phyloP scores from a whole-genome alignment of 2,113 vertebrate genomes.

The Melozone crissalis region DNA sequence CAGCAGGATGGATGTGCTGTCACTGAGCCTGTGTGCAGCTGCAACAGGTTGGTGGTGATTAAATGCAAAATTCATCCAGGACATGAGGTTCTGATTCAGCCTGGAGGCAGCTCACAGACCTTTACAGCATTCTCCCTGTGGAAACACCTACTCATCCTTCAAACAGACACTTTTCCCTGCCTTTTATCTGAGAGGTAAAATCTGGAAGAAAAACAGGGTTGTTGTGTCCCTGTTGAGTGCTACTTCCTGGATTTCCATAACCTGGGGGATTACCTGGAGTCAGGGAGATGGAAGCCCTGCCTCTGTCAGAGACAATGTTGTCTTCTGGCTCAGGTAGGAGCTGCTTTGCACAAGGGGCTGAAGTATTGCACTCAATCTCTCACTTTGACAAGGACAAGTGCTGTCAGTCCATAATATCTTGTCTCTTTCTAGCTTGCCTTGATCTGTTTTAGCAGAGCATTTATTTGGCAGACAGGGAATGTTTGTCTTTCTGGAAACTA shows the following conservation, averaged over 20 bases:
- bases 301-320: background rate
- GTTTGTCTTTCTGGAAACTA: background rate
- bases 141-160: conserved; percentile 12
- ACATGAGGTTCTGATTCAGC: conserved; percentile 24
- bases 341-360: background rate
- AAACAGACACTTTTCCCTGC: background rate
- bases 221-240: background rate
- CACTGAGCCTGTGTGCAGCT: background rate
- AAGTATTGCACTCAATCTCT: background rate
- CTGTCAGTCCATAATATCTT: background rate
- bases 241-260: background rate
- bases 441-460: background rate
- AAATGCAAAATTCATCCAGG: conserved; percentile 24
- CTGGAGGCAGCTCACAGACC: conserved; percentile 18
- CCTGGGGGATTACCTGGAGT: background rate
- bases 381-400: background rate
- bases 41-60: conserved; percentile 44
- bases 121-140: background rate
- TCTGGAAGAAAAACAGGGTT: background rate
- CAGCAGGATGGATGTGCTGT: background rate
- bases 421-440: background rate
- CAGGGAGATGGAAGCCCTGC: background rate
- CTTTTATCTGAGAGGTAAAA: background rate
- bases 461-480: background rate
- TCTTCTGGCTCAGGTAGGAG: background rate